Base-by-base conservation (phyloP, 2,888 invertebrate species). In the Cephus runcator region DNA sequence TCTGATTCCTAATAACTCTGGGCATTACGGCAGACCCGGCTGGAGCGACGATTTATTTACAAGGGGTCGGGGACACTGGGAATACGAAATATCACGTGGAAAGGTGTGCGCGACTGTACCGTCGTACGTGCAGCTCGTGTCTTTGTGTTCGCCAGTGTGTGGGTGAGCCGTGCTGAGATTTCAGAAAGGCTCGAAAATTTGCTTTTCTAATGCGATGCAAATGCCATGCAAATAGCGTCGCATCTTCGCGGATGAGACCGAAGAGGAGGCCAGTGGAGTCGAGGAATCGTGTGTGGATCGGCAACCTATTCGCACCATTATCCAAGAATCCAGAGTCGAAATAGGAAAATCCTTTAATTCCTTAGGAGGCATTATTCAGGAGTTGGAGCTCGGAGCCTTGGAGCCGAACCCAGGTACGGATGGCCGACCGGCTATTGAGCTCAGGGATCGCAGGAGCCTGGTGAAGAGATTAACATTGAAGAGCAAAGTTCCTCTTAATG, bases 1-100 rank as follows among this genome's bases (percentile, higher is more conserved):
- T 87, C 87, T 85, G 87, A 87, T 87, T 86, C 83, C 84, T 85
- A 87, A 87, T 87, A 87, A 87, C 86, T 87, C 84, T 84, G 75
- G 75, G 69, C 68, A 30, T 73, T 74, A 73, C 79, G 36, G 34
- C 36, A 34, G 30, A 74, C 81, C 69, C 71, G 80, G 78, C 36
- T 73, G 75, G 77, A 68, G 40, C 36, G 71, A 77, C 81, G 78
- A 82, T 83, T 83, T 83, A 83, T 83, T 80, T 77, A 77, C 79
- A 34, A 34, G 34, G 71, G 33, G 71, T 73, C 74, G 74, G 34
- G 74, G 36, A 33, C 35, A 33, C 74, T 34, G 23, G 36, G 74
- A 74, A 36, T 74, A 71, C 71, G 71, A 71, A 71, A 71, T 71
- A 34, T 71, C 71, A 34, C 71, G 31, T 4, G 12, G 1, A 71